Evolutionary conservation across 2,888 invertebrate species (phyloP).

Genomic region (Harpalus rubripes): DNA sequence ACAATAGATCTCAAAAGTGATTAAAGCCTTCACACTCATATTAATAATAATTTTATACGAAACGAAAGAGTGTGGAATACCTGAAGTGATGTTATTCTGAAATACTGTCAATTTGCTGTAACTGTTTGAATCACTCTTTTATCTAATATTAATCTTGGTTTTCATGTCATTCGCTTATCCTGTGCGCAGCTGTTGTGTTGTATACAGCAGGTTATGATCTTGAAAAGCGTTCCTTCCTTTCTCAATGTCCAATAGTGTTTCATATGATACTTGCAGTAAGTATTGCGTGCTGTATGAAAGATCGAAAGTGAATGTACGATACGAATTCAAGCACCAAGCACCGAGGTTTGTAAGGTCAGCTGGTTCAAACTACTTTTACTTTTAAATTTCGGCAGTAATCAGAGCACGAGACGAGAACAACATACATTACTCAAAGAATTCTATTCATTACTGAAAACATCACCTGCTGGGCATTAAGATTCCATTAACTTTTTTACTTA

Average conservation of each 20-base stretch:
- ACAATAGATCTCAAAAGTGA: no score
- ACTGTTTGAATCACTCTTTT: no score
- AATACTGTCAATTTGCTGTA: no score
- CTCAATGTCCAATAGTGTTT: neutral
- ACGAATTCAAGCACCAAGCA: neutral
- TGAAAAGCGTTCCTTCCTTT: neutral
- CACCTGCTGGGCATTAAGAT: neutral
- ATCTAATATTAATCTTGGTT: neutral
- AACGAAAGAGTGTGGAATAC: no score
- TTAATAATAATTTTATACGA: no score
- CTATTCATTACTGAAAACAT: neutral
- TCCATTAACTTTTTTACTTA: no score
- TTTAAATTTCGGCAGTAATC: constrained; percentile 54
- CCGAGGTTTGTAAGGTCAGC: neutral
- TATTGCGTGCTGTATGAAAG: constrained; percentile 27
- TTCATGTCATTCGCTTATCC: neutral
- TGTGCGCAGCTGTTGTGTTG: neutral
- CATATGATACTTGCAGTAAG: neutral
- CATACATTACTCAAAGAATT: neutral
- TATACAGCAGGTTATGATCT: neutral
- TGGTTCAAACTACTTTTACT: constrained; percentile 44
- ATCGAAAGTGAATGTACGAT: constrained; percentile 31
- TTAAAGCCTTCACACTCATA: no score
- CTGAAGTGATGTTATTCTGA: no score
- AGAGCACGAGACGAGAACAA: constrained; percentile 19